These are phyloP conservation scores for Porites australiensis DNA, from an alignment of 64 coral and sea anemone genomes.

Conservation along the genomic window DNA sequence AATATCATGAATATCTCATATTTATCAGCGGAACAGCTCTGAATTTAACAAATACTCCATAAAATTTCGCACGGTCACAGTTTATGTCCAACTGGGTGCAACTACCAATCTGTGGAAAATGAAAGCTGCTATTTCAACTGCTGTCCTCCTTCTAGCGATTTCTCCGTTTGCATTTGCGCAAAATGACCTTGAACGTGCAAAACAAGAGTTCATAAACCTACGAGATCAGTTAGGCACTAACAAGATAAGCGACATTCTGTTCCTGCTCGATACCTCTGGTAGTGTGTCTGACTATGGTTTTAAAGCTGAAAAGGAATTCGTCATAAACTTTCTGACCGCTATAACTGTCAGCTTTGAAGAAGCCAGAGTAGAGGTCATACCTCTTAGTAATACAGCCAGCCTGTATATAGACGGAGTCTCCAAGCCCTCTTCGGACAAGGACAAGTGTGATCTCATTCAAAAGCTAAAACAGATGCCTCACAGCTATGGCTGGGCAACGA, in stretches of 20 bases:
- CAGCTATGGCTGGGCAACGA: conserved; percentile 40
- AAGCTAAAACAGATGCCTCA: background rate
- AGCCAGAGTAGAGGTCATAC: conserved; percentile 78
- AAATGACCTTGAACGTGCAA: conserved; percentile 52
- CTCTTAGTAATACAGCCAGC: background rate
- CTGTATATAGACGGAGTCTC: conserved; percentile 74
- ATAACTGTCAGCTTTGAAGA: conserved; percentile 71
- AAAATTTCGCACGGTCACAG: background rate
- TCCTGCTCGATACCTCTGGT: conserved; percentile 81
- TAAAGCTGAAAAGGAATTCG: conserved; percentile 67
- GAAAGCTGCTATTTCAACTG: background rate
- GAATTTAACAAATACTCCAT: background rate
- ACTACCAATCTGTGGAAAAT: background rate
- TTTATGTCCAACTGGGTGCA: background rate
- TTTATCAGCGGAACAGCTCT: background rate
- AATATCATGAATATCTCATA: too few relatives aligned
- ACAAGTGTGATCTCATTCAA: conserved; percentile 78
- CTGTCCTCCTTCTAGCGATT: background rate
- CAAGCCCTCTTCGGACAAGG: background rate
- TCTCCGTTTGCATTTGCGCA: background rate
- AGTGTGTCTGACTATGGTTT: conserved; percentile 58
- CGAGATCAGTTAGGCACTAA: conserved; percentile 40
- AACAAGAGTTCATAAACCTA: conserved; percentile 44
- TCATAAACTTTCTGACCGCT: conserved; percentile 73
- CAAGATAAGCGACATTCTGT: conserved; percentile 56